Percentiles rank a stretch among this genome's conserved stretches.
Conservation (phyloP, 2,113 vertebrate species). For the Baryphthengus martii region DNA sequence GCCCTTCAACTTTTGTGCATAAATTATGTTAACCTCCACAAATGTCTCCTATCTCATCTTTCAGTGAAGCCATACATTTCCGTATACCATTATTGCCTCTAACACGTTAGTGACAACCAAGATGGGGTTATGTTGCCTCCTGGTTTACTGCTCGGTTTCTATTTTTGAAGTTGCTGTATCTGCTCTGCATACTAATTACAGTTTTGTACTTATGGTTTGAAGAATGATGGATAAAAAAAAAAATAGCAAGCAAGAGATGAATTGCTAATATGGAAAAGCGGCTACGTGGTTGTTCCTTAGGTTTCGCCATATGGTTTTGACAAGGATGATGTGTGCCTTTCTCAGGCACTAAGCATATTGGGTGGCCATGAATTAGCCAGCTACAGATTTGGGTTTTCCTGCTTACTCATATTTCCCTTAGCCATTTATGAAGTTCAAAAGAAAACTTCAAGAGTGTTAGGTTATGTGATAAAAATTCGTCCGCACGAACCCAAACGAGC, state of each 20-base stretch:
- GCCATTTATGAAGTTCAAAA: background rate
- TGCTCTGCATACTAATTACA: background rate
- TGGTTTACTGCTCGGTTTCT: background rate
- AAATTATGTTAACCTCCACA: conserved; percentile 27
- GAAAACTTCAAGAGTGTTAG: background rate
- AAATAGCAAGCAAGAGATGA: background rate
- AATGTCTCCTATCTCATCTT: conserved; percentile 12
- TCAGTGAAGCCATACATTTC: background rate
- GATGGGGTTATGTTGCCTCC: background rate
- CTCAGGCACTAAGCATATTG: background rate
- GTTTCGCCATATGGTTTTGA: background rate
- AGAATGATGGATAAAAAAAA: background rate
- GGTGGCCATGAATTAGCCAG: background rate
- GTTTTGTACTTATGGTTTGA: background rate
- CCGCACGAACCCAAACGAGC: background rate
- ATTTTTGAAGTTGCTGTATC: conserved; percentile 18
- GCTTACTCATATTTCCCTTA: background rate
- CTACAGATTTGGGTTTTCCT: background rate
- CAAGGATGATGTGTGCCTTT: background rate
- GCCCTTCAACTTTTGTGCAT: background rate
- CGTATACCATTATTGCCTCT: background rate
- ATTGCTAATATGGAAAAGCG: background rate
- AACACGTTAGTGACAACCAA: background rate
- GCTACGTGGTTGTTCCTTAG: background rate
- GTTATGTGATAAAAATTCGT: background rate